Percentiles rank a stretch among this genome's conserved stretches.
phyloP scores from a whole-genome alignment of 2,797 vertebrate species.

The Otolemur crassicaudatus region DNA sequence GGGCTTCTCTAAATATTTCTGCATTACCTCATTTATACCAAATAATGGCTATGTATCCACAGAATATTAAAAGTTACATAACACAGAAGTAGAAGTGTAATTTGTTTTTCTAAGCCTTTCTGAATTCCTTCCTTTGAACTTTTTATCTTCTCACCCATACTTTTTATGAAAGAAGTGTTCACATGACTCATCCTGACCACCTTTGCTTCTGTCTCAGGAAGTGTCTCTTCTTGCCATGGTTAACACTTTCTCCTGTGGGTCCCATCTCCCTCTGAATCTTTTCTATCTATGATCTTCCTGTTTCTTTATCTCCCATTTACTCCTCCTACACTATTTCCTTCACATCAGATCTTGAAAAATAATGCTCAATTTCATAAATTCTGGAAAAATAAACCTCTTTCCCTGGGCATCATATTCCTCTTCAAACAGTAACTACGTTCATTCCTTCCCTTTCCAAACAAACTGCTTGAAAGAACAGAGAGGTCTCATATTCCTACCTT shows the following conservation, averaged over 20 bases:
- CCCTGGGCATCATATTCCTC: not conserved
- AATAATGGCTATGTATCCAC: slow-evolving; percentile 20
- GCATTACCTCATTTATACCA: slow-evolving; percentile 53
- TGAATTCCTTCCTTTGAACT: slow-evolving; percentile 62
- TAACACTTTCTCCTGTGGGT: not conserved
- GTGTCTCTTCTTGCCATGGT: not conserved
- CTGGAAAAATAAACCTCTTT: not conserved
- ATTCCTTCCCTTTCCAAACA: not conserved
- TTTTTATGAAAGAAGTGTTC: not conserved
- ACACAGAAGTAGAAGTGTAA: slow-evolving; percentile 28
- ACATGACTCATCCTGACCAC: slow-evolving; percentile 39
- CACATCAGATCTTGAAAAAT: not conserved
- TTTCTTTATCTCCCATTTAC: not conserved
- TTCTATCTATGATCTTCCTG: not conserved
- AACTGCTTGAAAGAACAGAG: not conserved
- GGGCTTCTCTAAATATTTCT: slow-evolving; percentile 41
- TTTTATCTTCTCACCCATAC: slow-evolving; percentile 38
- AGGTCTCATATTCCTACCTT: not conserved
- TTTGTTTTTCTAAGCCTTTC: slow-evolving; percentile 72
- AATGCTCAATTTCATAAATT: not conserved
- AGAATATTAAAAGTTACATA: slow-evolving; percentile 64
- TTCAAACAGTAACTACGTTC: not conserved
- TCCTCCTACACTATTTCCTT: not conserved
- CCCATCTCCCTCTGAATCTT: not conserved
- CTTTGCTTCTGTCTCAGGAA: not conserved